A percentile compares a stretch with the other conserved stretches of the same genome.
Conservation (phyloP, 2,888 invertebrate genomes). For the Xylota sylvarum region DNA sequence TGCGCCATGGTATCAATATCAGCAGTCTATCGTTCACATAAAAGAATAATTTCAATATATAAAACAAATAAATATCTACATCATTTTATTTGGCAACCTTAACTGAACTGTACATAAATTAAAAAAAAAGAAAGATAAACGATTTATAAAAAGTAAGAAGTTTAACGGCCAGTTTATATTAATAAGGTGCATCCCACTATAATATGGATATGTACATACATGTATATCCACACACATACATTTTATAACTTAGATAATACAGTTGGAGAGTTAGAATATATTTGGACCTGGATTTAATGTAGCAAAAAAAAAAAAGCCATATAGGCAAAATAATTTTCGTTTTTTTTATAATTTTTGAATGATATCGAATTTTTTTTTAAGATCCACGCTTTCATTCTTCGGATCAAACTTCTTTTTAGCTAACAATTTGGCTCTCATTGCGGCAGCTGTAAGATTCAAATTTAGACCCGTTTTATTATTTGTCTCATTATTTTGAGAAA, state of each 20-base stretch:
- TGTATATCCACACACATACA: not conserved
- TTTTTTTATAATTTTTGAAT: constrained; percentile 93
- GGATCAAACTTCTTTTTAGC: constrained; percentile 95
- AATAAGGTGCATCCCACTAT: not conserved
- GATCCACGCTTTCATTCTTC: constrained; percentile 95
- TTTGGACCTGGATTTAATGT: constrained; percentile 43
- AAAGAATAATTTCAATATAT: too few relatives aligned
- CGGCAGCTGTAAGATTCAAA: constrained; percentile 96
- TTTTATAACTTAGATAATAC: not conserved
- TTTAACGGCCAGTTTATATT: not conserved
- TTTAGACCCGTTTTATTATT: constrained; percentile 86
- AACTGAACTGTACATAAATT: too few relatives aligned
- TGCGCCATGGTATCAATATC: too few relatives aligned
- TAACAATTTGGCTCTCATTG: constrained; percentile 94
- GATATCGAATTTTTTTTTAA: constrained; percentile 97
- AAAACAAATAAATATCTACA: too few relatives aligned
- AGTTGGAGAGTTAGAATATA: not conserved
- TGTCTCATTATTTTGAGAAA: constrained; percentile 30
- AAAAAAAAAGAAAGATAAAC: too few relatives aligned
- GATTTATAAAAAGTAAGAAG: too few relatives aligned
- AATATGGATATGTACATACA: not conserved
- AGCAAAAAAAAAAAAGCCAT: not conserved
- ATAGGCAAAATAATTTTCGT: not conserved
- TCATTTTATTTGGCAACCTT: too few relatives aligned
- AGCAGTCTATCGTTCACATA: too few relatives aligned